Conservation (phyloP, 2,888 invertebrate genomes). For the Dynastes maya region DNA sequence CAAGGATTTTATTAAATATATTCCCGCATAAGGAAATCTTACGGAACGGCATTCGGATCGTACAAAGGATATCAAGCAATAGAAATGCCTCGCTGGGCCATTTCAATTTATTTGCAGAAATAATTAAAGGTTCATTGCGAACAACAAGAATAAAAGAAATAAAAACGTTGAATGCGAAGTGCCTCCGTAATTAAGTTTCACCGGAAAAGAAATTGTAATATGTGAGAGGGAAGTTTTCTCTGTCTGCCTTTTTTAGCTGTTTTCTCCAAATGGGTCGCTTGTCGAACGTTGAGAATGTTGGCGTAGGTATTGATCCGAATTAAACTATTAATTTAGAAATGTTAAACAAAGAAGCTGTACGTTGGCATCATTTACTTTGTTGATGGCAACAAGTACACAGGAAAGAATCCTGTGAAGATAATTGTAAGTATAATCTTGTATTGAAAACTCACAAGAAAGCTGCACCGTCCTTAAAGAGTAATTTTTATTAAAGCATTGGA, state of each 20-base stretch:
- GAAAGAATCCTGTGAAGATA: no score
- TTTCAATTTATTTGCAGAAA: slow-evolving; percentile 19
- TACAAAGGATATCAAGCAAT: slow-evolving; percentile 24
- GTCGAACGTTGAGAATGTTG: no score
- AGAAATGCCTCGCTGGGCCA: slow-evolving; percentile 1
- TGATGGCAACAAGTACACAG: no score
- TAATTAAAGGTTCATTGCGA: slow-evolving; percentile 23
- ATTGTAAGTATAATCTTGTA: no score
- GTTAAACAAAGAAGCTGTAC: no score
- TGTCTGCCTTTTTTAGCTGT: not conserved
- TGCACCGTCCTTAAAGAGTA: no score
- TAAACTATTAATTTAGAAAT: no score
- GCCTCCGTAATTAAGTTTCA: slow-evolving; percentile 14
- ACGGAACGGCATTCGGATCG: not conserved
- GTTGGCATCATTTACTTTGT: no score
- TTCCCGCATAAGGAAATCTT: slow-evolving; percentile 21
- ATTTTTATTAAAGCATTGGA: no score
- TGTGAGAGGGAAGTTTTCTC: not conserved
- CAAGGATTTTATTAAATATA: slow-evolving; percentile 26
- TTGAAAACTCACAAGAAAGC: no score
- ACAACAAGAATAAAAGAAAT: not conserved
- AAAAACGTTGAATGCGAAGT: slow-evolving; percentile 12
- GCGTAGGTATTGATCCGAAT: no score
- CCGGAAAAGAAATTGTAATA: not conserved
- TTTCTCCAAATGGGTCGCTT: not conserved